A percentile compares a stretch with the other conserved stretches of the same genome.
Evolutionary conservation across 2,888 invertebrate species (phyloP).

Genomic region (Drosophila kokeensis): DNA sequence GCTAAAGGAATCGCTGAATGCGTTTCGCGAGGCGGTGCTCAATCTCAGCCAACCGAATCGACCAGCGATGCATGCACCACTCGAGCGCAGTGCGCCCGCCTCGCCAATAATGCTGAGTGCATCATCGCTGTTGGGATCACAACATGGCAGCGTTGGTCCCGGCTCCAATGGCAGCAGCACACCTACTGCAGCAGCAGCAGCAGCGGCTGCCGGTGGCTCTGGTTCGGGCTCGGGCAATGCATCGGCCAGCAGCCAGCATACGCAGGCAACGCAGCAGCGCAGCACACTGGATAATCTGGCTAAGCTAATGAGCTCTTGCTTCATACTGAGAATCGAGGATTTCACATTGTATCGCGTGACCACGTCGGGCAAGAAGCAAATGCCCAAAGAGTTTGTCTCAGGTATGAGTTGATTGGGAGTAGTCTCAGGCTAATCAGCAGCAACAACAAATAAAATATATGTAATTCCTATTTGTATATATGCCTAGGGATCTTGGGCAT

Average conservation of each 20-base stretch:
- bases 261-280: conserved; percentile 88
- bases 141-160: conserved; percentile 62
- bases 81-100: conserved; percentile 83
- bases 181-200: conserved; percentile 57
- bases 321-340: conserved; percentile 95
- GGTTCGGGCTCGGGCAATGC: conserved; percentile 58
- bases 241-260: conserved; percentile 77
- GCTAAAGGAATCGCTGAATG: conserved; percentile 93
- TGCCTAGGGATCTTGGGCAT: neutral
- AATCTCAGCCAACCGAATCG: conserved; percentile 90
- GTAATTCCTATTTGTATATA: neutral
- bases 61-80: conserved; percentile 83
- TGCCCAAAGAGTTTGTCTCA: conserved; percentile 92
- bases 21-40: conserved; percentile 91
- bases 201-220: conserved; percentile 36
- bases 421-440: neutral
- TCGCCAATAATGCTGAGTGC: conserved; percentile 81
- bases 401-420: conserved; percentile 85
- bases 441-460: neutral
- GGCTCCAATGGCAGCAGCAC: conserved; percentile 68
- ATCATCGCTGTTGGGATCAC: conserved; percentile 67
- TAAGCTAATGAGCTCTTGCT: conserved; percentile 96
- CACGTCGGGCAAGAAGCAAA: conserved; percentile 90
- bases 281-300: conserved; percentile 90
- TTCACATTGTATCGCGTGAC: conserved; percentile 95